Percentiles rank a stretch among this genome's conserved stretches.
Evolutionary conservation across 1,140 invertebrate species (phyloP).

Genomic region (Drosophila simulans): DNA sequence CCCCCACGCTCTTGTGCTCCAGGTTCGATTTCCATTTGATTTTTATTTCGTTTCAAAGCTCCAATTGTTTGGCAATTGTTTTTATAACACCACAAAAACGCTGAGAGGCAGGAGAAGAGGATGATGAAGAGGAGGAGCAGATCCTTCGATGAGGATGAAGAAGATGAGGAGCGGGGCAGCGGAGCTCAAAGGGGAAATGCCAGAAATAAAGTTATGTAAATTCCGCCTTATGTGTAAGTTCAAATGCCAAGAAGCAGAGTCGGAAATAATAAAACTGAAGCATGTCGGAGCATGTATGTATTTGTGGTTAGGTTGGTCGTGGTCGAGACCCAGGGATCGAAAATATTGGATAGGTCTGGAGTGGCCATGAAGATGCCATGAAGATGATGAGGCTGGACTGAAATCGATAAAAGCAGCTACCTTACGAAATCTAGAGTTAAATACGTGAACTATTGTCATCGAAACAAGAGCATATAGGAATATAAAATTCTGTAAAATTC

Average conservation of each 20-base stretch:
- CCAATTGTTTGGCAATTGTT: conserved; percentile 74
- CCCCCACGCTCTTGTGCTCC: not conserved
- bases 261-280: conserved; percentile 76
- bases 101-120: conserved; percentile 15
- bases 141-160: conserved; percentile 6
- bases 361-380: conserved; percentile 2
- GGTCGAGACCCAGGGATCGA: not conserved
- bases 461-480: too few relatives aligned
- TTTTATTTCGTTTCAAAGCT: conserved; percentile 54
- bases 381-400: not conserved
- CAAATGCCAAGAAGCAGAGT: conserved; percentile 50
- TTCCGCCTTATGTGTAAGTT: conserved; percentile 57
- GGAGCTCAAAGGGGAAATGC: conserved; percentile 65
- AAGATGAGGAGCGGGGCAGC: conserved; percentile 4
- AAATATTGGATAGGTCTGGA: conserved; percentile 21
- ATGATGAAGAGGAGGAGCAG: conserved; percentile 3
- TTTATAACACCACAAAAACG: conserved; percentile 69
- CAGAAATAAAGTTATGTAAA: conserved; percentile 81
- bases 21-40: conserved; percentile 42
- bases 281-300: conserved; percentile 29
- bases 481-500: too few relatives aligned
- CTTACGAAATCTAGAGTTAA: too few relatives aligned
- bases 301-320: conserved; percentile 32
- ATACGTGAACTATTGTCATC: too few relatives aligned
- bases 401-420: not conserved